Evolutionary conservation across 2,797 vertebrate species (phyloP).

Genomic region (Scolopax bukidnonensis): DNA sequence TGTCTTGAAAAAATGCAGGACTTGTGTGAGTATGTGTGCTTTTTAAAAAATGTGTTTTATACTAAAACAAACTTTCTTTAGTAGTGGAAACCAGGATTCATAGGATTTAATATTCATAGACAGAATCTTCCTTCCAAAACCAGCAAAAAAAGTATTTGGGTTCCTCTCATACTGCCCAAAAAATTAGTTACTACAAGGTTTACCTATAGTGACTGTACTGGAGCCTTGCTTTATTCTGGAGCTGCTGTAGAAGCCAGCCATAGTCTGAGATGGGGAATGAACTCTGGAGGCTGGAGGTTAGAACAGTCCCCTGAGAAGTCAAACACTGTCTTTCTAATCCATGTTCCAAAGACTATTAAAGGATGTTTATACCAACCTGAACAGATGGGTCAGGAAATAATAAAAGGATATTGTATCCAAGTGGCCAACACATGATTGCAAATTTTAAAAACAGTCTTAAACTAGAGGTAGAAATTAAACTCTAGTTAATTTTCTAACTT

Average conservation of each 20-base stretch:
- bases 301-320: not conserved
- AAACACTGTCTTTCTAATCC: not conserved
- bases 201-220: not conserved
- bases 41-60: not conserved
- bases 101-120: not conserved
- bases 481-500: not conserved
- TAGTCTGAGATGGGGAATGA: rapidly evolving
- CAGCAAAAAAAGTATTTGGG: not conserved
- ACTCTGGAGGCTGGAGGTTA: not conserved
- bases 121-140: not conserved
- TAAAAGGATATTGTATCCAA: not conserved
- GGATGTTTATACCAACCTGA: not conserved
- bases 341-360: not conserved
- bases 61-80: not conserved
- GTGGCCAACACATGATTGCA: not conserved
- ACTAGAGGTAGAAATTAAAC: not conserved
- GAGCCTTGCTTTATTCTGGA: not conserved
- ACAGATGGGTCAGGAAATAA: not conserved
- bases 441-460: not conserved
- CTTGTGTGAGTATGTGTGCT: not conserved
- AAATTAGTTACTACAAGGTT: not conserved
- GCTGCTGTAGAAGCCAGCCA: not conserved
- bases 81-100: not conserved
- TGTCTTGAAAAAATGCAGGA: not conserved
- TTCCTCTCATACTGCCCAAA: not conserved